Conservation (phyloP, 1,140 invertebrate genomes). For the Bradysia coprophila region DNA sequence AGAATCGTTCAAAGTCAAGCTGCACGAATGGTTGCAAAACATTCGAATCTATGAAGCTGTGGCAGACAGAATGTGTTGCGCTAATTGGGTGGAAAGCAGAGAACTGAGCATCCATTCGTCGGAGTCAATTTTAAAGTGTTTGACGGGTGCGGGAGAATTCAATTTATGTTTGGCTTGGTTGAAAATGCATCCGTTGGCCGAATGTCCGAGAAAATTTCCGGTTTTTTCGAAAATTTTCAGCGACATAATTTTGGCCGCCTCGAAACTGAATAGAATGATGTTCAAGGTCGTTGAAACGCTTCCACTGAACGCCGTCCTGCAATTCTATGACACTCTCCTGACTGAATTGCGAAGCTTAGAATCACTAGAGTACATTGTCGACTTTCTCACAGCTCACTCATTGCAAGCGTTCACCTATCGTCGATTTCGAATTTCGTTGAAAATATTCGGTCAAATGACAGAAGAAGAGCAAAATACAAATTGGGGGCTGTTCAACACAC, state of each 20-base stretch:
- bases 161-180: constrained; percentile 42
- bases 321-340: constrained; percentile 39
- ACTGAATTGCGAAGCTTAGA: constrained; percentile 37
- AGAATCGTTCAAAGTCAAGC: constrained; percentile 8
- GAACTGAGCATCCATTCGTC: constrained; percentile 27
- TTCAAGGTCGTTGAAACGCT: constrained; percentile 16
- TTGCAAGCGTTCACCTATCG: constrained; percentile 33
- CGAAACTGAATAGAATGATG: constrained; percentile 25
- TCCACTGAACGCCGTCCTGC: constrained; percentile 29
- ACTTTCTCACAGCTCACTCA: constrained; percentile 32
- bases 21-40: constrained; percentile 24
- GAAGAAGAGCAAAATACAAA: constrained; percentile 30
- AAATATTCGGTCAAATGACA: constrained; percentile 24
- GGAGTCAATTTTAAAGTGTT: constrained; percentile 25
- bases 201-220: constrained; percentile 23
- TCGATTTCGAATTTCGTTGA: constrained; percentile 30
- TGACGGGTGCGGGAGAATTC: constrained; percentile 28
- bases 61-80: constrained; percentile 19
- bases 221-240: constrained; percentile 24
- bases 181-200: constrained; percentile 29
- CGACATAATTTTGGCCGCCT: constrained; percentile 17
- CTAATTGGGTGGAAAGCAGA: constrained; percentile 24
- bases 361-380: constrained; percentile 37
- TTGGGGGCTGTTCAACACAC: constrained; percentile 41
- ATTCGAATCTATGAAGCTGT: constrained; percentile 28